phyloP scores from a whole-genome alignment of 1,140 invertebrate species.

The Gonatopus flavifemur region DNA sequence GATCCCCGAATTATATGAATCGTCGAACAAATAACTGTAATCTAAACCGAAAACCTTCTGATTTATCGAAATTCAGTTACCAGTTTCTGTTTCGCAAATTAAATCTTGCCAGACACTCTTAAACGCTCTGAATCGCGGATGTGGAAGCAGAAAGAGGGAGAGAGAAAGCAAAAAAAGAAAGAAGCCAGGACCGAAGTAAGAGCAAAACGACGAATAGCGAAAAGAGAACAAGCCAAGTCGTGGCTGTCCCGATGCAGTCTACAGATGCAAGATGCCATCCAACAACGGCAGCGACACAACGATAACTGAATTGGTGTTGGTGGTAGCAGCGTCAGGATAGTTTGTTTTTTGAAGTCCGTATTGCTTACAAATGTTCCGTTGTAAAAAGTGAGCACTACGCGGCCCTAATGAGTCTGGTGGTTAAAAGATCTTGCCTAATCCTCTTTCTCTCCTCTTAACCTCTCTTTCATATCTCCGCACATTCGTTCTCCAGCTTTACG shows the following conservation, averaged over 20 bases:
- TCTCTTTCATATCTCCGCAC: conserved; percentile 14
- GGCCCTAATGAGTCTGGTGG: conserved; percentile 59
- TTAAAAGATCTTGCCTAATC: conserved; percentile 51
- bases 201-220: neutral
- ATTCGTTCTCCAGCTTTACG: neutral
- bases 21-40: no score
- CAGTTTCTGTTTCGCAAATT: no score
- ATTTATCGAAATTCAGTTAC: no score
- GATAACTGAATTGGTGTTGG: no score
- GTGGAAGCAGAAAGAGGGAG: neutral
- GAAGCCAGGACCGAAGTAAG: neutral
- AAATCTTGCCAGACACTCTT: no score
- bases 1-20: no score
- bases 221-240: conserved; percentile 11
- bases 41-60: no score
- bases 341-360: conserved; percentile 59
- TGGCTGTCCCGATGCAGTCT: no score
- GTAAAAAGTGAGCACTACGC: conserved; percentile 50
- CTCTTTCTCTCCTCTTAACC: conserved; percentile 30
- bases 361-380: conserved; percentile 60
- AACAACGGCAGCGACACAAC: no score
- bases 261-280: no score
- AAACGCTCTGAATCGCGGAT: neutral
- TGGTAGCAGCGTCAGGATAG: conserved; percentile 42
- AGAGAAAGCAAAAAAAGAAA: neutral